phyloP scores from a whole-genome alignment of 2,888 invertebrate genomes.

The Nasonia oneida region DNA sequence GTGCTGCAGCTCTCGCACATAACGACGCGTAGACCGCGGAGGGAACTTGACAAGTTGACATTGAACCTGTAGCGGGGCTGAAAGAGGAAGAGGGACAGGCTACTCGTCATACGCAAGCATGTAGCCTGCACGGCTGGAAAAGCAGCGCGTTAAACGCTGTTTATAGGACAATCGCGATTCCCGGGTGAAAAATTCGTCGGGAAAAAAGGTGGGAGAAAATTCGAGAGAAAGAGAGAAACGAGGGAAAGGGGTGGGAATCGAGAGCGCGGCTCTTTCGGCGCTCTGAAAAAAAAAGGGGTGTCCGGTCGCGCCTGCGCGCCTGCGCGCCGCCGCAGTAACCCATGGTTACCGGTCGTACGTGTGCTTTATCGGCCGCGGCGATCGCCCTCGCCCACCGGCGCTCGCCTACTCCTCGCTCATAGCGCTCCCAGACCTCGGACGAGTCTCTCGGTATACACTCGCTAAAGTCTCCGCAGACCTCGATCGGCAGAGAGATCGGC shows the following conservation, averaged over 20 bases:
- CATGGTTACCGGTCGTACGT: slow-evolving; percentile 39
- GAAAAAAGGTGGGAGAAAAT: too few relatives aligned
- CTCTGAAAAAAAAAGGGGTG: background rate
- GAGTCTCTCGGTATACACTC: background rate
- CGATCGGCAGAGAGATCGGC: background rate
- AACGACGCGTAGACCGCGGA: background rate
- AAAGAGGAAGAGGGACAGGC: too few relatives aligned
- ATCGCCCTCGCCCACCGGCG: background rate
- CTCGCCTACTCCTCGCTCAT: background rate
- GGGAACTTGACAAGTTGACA: slow-evolving; percentile 41
- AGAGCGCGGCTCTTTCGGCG: background rate
- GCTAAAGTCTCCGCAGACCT: background rate
- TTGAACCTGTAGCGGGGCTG: slow-evolving; percentile 25
- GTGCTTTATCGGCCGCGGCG: slow-evolving; percentile 31
- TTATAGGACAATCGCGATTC: too few relatives aligned
- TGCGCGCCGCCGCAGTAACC: slow-evolving; percentile 28
- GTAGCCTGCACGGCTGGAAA: background rate
- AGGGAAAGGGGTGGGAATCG: background rate
- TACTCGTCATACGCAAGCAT: background rate
- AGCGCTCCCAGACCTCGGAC: slow-evolving; percentile 20
- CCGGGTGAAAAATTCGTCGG: too few relatives aligned
- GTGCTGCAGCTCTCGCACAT: background rate
- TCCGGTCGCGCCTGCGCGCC: slow-evolving; percentile 8
- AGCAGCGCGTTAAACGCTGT: background rate
- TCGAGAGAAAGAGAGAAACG: background rate